Percentiles rank a stretch among this genome's conserved stretches.
These are phyloP conservation scores for Manduca sexta DNA, from an alignment of 1,140 invertebrate species.

Conservation along the genomic window DNA sequence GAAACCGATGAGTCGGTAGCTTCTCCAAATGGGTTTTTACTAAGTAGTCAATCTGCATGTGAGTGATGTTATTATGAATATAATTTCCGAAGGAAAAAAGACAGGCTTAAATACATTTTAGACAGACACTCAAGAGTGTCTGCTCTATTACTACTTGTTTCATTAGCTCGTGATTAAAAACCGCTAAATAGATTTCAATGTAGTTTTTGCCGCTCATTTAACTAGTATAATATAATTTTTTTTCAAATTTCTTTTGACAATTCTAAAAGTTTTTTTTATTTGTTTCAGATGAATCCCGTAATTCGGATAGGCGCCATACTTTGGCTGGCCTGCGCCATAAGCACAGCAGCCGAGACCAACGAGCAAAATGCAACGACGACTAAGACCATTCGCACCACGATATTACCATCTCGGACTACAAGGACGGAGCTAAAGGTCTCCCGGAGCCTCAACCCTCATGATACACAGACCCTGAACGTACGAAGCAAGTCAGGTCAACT, in stretches of 20 bases:
- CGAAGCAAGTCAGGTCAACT: slow-evolving; percentile 82
- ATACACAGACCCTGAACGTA: slow-evolving; percentile 83
- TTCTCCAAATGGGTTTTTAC: background rate
- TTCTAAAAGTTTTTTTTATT: slow-evolving; percentile 12
- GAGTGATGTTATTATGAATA: background rate
- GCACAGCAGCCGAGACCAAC: slow-evolving; percentile 26
- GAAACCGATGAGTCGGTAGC: too few relatives aligned
- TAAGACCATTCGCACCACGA: slow-evolving; percentile 57
- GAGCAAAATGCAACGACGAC: slow-evolving; percentile 55
- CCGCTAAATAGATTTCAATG: too few relatives aligned
- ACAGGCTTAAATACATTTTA: too few relatives aligned
- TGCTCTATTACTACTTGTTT: too few relatives aligned
- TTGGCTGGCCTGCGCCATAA: slow-evolving; percentile 44
- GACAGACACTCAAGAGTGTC: too few relatives aligned
- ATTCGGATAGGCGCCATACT: slow-evolving; percentile 52
- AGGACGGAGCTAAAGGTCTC: slow-evolving; percentile 85
- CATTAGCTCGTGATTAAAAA: too few relatives aligned
- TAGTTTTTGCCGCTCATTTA: background rate
- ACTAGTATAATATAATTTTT: background rate
- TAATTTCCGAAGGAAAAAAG: too few relatives aligned
- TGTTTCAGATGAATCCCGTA: slow-evolving; percentile 66
- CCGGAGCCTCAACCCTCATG: slow-evolving; percentile 81
- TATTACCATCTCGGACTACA: slow-evolving; percentile 69
- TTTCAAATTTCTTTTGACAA: too few relatives aligned
- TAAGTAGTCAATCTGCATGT: background rate